Conservation (phyloP, 2,113 vertebrate genomes). For the Ictalurus furcatus region DNA sequence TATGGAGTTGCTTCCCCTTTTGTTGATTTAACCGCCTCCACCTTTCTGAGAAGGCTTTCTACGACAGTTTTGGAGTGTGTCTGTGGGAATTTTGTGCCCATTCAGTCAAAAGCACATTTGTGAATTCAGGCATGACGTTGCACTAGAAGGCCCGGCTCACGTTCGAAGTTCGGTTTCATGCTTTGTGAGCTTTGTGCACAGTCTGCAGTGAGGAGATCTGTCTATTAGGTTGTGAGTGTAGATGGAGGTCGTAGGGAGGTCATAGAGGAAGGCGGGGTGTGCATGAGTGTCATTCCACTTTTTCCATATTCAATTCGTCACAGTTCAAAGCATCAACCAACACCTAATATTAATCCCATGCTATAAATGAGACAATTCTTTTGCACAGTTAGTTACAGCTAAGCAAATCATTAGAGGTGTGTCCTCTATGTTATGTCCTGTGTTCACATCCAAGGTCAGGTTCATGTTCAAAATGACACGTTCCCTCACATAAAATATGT, state of each 20-base stretch:
- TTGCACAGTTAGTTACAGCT: background rate
- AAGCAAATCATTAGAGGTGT: background rate
- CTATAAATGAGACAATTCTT: background rate
- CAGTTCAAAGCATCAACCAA: background rate
- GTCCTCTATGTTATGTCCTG: background rate
- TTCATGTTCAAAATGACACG: background rate
- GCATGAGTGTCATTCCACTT: background rate
- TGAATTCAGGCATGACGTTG: background rate
- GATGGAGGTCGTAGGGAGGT: too few species aligned
- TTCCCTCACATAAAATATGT: background rate
- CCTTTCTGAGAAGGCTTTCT: background rate
- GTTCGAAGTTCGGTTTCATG: background rate
- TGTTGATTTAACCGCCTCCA: background rate
- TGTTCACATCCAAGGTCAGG: background rate
- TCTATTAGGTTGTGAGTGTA: too few species aligned
- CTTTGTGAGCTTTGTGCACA: too few species aligned
- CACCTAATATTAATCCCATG: background rate
- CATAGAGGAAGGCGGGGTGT: too few species aligned
- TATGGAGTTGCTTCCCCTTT: background rate
- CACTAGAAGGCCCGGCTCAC: background rate
- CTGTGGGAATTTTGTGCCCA: background rate
- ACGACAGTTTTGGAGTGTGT: background rate
- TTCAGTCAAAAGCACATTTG: background rate
- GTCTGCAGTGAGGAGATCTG: background rate
- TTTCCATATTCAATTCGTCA: background rate